These are phyloP conservation scores for Tragelaphus strepsiceros DNA, from an alignment of 2,113 vertebrate species.

Conservation along the genomic window DNA sequence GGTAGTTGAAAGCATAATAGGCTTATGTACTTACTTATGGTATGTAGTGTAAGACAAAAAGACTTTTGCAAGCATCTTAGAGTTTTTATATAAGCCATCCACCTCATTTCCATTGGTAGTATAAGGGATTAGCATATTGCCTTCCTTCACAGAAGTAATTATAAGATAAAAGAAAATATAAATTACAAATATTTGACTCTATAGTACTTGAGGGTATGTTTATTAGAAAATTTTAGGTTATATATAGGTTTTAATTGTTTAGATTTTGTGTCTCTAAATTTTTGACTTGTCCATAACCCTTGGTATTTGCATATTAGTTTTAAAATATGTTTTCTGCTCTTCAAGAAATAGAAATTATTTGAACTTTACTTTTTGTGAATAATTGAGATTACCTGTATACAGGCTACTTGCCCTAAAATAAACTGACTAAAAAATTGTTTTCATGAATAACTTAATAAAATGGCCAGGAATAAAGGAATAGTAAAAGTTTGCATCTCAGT, in stretches of 20 bases:
- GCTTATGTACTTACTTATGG: not conserved
- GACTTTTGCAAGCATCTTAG: not conserved
- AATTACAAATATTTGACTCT: not conserved
- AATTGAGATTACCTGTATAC: not conserved
- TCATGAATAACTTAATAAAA: conserved; percentile 16
- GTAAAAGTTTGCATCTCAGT: not conserved
- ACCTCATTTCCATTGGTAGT: not conserved
- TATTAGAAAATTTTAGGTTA: not conserved
- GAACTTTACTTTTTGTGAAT: not conserved
- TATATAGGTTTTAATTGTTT: not conserved
- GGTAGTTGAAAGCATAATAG: not conserved
- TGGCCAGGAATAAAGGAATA: conserved; percentile 1
- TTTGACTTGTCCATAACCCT: not conserved
- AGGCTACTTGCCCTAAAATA: not conserved
- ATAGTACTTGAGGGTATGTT: not conserved
- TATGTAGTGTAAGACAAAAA: not conserved
- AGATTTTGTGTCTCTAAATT: not conserved
- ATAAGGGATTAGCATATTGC: not conserved
- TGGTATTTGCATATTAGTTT: conserved; percentile 25
- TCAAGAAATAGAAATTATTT: conserved; percentile 20
- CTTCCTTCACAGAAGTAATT: not conserved
- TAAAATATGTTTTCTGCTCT: not conserved
- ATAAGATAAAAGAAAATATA: not conserved
- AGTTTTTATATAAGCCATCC: conserved; percentile 2
- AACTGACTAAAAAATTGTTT: conserved; percentile 18